phyloP scores from a whole-genome alignment of 2,888 invertebrate species.

The Pristionchus japonicus region DNA sequence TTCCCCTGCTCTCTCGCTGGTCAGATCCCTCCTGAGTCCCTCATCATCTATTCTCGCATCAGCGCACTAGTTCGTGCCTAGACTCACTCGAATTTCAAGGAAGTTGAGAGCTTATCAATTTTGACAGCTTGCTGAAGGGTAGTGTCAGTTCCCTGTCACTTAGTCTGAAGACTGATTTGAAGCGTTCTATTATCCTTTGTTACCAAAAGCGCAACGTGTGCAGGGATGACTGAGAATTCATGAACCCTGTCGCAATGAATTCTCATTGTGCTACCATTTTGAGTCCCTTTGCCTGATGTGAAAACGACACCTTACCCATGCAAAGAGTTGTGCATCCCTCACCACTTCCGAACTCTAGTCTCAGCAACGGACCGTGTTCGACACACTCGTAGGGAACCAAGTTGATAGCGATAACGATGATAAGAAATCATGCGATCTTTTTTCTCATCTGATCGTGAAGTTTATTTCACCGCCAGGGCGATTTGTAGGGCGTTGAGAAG shows the following conservation, averaged over 20 bases:
- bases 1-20: neutral
- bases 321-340: neutral
- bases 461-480: neutral
- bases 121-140: neutral
- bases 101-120: neutral
- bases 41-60: neutral
- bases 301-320: too few relatives aligned
- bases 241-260: too few relatives aligned
- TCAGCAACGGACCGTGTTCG: neutral
- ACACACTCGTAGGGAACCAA: neutral
- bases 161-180: neutral
- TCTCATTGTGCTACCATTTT: too few relatives aligned
- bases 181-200: neutral
- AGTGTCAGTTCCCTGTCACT: neutral
- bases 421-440: neutral
- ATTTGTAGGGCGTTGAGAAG: too few relatives aligned
- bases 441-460: neutral
- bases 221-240: neutral
- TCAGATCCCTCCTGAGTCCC: neutral
- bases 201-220: neutral
- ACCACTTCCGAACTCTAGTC: neutral
- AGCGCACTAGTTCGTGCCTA: neutral
- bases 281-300: too few relatives aligned
- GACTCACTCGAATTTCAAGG: neutral
- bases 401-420: constrained; percentile 20